phyloP scores from a whole-genome alignment of 2,113 vertebrate genomes.

The Psilopsiagon aurifrons region DNA sequence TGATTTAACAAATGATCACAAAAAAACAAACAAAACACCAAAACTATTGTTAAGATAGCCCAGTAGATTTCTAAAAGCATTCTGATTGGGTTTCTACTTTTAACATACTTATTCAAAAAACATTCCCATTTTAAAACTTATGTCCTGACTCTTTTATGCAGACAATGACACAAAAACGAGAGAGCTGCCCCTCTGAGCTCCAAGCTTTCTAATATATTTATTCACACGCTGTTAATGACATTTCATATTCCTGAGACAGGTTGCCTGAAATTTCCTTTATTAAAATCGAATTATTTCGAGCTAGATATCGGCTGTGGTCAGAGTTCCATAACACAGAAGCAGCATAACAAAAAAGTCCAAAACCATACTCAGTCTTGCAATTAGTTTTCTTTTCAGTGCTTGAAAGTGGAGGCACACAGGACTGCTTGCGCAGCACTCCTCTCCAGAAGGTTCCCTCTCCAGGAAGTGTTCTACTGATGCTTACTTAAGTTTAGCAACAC shows the following conservation, averaged over 20 bases:
- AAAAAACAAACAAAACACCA: not conserved
- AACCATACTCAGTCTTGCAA: not conserved
- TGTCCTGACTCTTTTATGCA: not conserved
- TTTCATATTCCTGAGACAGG: not conserved
- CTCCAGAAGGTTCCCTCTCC: not conserved
- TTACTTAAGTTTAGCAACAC: not conserved
- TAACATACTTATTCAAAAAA: not conserved
- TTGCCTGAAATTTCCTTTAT: not conserved
- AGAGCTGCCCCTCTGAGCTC: not conserved
- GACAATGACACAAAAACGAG: not conserved
- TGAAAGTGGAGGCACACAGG: not conserved
- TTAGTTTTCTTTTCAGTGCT: not conserved
- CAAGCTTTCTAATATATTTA: not conserved
- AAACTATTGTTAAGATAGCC: not conserved
- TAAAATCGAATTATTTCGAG: not conserved
- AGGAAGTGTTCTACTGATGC: not conserved
- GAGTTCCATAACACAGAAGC: not conserved
- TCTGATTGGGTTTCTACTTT: not conserved
- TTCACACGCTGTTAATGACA: not conserved
- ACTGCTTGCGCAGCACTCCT: not conserved
- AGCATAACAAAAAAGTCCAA: not conserved
- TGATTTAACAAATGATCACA: not conserved
- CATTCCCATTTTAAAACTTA: not conserved
- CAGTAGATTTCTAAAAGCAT: not conserved
- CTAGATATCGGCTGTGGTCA: not conserved